Evolutionary conservation across 1,140 invertebrate species (phyloP), one percentile per base, ranked within the genome.

Genomic region (Drosophila kohkoa): DNA sequence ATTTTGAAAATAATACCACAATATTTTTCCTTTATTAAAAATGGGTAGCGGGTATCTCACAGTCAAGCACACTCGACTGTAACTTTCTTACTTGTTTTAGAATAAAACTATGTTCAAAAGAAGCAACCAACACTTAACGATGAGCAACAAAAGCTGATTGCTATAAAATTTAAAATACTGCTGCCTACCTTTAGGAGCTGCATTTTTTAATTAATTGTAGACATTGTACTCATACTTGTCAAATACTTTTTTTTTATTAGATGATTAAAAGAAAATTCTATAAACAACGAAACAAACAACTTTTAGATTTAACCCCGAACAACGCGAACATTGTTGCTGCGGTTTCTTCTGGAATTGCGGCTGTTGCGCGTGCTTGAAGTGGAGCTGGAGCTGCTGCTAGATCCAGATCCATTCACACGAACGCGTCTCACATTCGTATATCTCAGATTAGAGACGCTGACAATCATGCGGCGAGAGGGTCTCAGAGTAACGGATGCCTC

Each of bases 361-460:
- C 38, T 48, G 58, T 41, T 46, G 13, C 28, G 59, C 10, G 32
- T 38, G 20, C 20, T 25, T 25, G 20, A 25, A 25, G 20, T 25
- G 3, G 20, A 25, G 20, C 20, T 25, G 20, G 20, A 25, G 20
- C 20, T 25, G 20, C 20, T 25, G 20, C 20, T 25, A 25, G 20
- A 25, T 25, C 20, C 20, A 25, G 20, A 25, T 25, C 20, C 20
- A n/a, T 75, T 75, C 5, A 82, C 5, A 10, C 65, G 75, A 7
- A 82, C 2, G 15, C 60, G 60, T 16, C 81, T 57, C 0, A 10
- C n/a, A 46, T 55, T 30, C 0, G 58, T 63, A 46, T 66, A 79
- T 0, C 5, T 16, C 5, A 83, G 43, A 20, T 77, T 77, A 30
- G 3, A 46, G 0, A 83, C 2, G 1, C 63, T 38, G 2, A 83